These are phyloP conservation scores for Acholoe squamosa DNA, from an alignment of 2,888 invertebrate species.

Conservation along the genomic window DNA sequence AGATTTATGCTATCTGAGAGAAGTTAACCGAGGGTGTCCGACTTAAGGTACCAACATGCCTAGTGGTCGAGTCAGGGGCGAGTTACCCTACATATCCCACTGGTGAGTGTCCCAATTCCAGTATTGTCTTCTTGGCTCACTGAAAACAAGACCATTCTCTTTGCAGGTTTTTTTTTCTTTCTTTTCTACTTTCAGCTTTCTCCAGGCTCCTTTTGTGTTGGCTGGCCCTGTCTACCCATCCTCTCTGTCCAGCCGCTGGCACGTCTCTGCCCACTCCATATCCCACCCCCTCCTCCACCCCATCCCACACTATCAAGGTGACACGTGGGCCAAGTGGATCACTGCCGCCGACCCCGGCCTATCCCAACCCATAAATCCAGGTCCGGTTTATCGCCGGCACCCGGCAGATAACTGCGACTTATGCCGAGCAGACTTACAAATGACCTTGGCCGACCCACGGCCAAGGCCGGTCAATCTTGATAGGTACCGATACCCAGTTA, in stretches of 20 bases:
- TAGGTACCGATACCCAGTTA: constrained; percentile 30
- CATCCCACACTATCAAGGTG: background rate
- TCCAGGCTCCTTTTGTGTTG: background rate
- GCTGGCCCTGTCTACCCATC: background rate
- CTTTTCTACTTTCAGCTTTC: no score
- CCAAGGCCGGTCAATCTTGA: constrained; percentile 50
- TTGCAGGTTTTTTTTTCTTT: no score
- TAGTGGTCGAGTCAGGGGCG: no score
- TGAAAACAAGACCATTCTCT: no score
- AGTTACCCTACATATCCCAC: no score
- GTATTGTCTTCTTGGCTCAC: no score
- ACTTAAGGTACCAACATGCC: no score
- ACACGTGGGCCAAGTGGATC: constrained; percentile 15
- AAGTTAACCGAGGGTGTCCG: no score
- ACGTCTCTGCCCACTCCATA: background rate
- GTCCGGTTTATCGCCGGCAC: constrained; percentile 8
- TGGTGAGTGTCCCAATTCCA: no score
- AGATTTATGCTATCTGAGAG: no score
- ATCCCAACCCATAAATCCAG: background rate
- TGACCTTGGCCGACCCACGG: constrained; percentile 35
- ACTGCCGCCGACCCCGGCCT: constrained; percentile 21
- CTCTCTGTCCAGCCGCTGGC: background rate
- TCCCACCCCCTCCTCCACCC: background rate
- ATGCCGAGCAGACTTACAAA: constrained; percentile 55
- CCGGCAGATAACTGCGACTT: constrained; percentile 46